Base-by-base conservation (phyloP, 2,888 invertebrate genomes). In the Steinernema hermaphroditum region DNA sequence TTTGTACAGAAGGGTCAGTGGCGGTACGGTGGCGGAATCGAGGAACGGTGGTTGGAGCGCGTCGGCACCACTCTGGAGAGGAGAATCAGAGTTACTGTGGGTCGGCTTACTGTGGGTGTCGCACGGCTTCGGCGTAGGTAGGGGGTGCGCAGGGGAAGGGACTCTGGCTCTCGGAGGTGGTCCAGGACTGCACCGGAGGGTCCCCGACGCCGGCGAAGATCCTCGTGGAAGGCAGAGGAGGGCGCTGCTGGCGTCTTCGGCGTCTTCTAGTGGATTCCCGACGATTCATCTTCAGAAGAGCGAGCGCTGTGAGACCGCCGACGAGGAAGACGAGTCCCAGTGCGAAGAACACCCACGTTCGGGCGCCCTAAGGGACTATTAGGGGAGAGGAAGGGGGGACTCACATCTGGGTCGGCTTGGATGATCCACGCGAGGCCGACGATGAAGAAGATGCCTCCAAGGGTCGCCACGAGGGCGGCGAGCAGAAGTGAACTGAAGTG, bases 1-100 rank as follows among this genome's bases (percentile, higher is more conserved):
- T 12, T 12, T 54, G 22, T 54, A 54, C 54, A 27, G 54, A 27
- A 54, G 27, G n/a, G 12, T 54, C 27, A 27, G 54, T 54, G 22
- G 54, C 54, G 54, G 27, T 54, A 54, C n/a, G 54, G 54, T 27
- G 54, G 54, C 2, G 54, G 54, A 54, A 54, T 54, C 54, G 54
- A 54, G 22, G 54, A 22, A 27, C 54, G 54, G 54, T 54, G 54
- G 27, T 22, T 9, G 24, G 54, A 54, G 2, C 54, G 54, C 2
- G 27, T 24, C 2, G 54, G 54, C 9, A 54, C 22, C 24, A 54
- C 27, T 8, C 54, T 54, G 54, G 6, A 54, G 27, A 46, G 46
- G 16, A 19, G n/a, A n/a, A n/a, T 24, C 2, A 27, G 54, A 54
- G 27, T 6, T 22, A 54, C 27, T 8, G 24, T 54, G 54, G 6